Conservation (phyloP, 2,797 vertebrate species). For the Aphelocoma californica region DNA sequence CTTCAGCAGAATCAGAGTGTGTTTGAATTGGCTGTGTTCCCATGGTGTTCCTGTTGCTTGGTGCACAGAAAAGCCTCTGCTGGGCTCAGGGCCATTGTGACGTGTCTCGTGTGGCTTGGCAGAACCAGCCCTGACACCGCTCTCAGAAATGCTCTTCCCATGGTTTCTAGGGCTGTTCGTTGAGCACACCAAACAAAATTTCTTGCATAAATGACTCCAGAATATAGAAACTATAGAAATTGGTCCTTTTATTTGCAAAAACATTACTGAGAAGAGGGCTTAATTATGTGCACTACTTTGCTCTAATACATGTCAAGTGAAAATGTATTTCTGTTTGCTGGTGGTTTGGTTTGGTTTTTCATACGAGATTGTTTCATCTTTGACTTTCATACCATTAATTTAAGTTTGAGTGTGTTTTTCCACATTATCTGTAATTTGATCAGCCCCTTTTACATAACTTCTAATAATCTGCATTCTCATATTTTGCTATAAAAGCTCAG, state of each 20-base stretch:
- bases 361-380: background rate
- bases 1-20: background rate
- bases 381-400: background rate
- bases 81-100: background rate
- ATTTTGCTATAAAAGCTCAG: background rate
- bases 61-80: background rate
- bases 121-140: background rate
- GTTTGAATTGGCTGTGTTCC: background rate
- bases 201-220: background rate
- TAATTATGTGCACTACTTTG: background rate
- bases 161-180: background rate
- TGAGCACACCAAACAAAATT: background rate
- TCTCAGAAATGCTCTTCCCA: background rate
- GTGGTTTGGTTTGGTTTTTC: background rate
- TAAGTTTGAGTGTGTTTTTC: background rate
- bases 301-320: background rate
- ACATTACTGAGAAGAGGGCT: background rate
- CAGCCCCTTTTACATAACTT: background rate
- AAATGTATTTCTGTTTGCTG: background rate
- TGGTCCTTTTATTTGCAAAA: background rate
- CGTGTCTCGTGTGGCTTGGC: background rate
- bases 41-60: background rate
- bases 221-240: background rate
- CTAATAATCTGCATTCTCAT: background rate
- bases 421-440: constrained; percentile 16